These are phyloP conservation scores for Melanotaenia nigrans DNA, from an alignment of 2,797 vertebrate genomes.

Conservation along the genomic window DNA sequence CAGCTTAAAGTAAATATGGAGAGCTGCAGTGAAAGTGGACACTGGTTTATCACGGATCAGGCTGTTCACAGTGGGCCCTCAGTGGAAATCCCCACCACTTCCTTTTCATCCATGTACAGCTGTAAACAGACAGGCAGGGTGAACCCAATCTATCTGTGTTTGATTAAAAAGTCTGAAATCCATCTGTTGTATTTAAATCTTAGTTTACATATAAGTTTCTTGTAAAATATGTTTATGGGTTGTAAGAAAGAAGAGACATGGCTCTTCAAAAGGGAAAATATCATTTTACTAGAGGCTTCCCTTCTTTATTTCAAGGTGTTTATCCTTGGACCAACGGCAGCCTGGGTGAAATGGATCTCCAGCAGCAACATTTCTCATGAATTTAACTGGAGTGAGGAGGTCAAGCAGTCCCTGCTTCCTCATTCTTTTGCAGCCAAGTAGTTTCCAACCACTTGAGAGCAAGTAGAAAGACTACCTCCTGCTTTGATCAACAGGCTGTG, in stretches of 20 bases:
- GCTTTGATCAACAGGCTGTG: not conserved
- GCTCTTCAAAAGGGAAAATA: not conserved
- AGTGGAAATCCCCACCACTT: conserved; percentile 62
- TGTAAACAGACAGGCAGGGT: conserved; percentile 16
- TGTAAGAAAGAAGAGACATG: not conserved
- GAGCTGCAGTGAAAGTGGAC: conserved; percentile 14
- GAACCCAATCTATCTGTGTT: not conserved
- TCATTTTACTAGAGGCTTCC: not conserved
- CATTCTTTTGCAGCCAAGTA: not conserved
- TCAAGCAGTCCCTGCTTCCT: not conserved
- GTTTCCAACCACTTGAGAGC: not conserved
- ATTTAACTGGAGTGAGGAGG: not conserved
- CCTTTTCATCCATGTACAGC: conserved; percentile 31
- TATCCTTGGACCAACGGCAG: not conserved
- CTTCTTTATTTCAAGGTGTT: not conserved
- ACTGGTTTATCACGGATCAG: conserved; percentile 2
- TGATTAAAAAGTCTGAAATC: not conserved
- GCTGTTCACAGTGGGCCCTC: conserved; percentile 20
- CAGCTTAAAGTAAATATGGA: not conserved
- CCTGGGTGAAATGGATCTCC: too few relatives aligned
- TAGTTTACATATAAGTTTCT: not conserved
- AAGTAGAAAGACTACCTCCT: not conserved
- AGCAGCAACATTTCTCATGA: not conserved
- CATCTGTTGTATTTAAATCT: not conserved
- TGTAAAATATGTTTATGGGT: not conserved